A percentile compares a stretch with the other conserved stretches of the same genome.
Evolutionary conservation across 2,797 vertebrate species (phyloP).

Genomic region (Sciaenops ocellatus): DNA sequence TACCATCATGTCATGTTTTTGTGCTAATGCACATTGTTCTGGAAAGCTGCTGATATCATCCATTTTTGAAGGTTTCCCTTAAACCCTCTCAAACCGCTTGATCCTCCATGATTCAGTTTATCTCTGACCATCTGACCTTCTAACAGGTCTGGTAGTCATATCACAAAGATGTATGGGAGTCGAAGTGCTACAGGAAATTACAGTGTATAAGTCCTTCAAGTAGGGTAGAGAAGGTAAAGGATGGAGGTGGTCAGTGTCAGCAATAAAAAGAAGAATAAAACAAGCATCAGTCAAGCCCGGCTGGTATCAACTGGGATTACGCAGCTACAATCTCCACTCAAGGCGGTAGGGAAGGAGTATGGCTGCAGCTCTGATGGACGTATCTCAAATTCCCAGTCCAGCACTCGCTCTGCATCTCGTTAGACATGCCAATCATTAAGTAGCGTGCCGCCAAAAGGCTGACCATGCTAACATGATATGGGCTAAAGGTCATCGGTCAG

Average conservation of each 20-base stretch:
- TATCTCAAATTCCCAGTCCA: conserved; percentile 44
- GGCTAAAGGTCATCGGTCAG: conserved; percentile 24
- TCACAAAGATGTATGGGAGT: background rate
- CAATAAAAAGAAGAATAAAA: conserved; percentile 29
- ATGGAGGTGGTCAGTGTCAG: conserved; percentile 5
- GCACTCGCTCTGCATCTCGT: conserved; percentile 37
- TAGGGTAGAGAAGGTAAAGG: conserved; percentile 5
- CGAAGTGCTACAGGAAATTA: conserved; percentile 8
- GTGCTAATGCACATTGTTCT: background rate
- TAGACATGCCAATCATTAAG: conserved; percentile 51
- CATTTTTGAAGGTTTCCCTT: background rate
- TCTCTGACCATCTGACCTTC: conserved; percentile 31
- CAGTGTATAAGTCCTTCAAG: conserved; percentile 21
- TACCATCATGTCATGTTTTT: background rate
- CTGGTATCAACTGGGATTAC: conserved; percentile 27
- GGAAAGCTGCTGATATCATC: background rate
- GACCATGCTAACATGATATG: conserved; percentile 8
- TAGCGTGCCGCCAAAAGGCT: conserved; percentile 6
- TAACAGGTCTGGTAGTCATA: conserved; percentile 18
- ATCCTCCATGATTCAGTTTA: conserved; percentile 15
- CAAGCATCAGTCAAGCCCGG: conserved; percentile 4
- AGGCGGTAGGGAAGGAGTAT: background rate
- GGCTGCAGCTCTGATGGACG: conserved; percentile 33
- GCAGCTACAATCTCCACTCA: conserved; percentile 1
- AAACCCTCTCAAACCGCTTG: background rate